Conservation (phyloP, 2,888 invertebrate genomes). For the Cryptosula pallasiana region DNA sequence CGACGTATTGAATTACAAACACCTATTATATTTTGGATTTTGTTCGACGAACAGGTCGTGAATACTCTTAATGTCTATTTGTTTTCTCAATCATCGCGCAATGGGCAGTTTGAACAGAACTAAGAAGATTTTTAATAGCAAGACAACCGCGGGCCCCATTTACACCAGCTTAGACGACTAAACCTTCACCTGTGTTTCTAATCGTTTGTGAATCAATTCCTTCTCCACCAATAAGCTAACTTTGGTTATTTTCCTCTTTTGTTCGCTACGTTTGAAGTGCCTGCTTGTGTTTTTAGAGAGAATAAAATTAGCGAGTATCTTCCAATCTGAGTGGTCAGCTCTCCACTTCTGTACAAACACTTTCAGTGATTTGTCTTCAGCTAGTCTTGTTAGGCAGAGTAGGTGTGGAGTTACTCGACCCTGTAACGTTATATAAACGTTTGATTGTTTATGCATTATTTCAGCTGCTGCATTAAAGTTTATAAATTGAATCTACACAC, state of each 20-base stretch:
- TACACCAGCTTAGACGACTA: no score
- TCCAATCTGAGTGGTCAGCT: constrained; percentile 18
- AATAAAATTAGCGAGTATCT: constrained; percentile 1
- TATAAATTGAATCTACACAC: no score
- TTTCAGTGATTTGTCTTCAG: constrained; percentile 4
- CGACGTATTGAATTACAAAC: no score
- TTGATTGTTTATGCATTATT: not conserved
- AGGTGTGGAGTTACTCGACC: constrained; percentile 11
- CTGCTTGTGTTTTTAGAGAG: constrained; percentile 22
- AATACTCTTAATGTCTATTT: no score
- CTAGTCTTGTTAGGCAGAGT: constrained; percentile 4
- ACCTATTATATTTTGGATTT: no score
- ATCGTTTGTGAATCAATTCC: constrained; percentile 2
- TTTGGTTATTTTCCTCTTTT: constrained; percentile 14
- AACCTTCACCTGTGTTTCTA: not conserved
- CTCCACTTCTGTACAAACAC: constrained; percentile 19
- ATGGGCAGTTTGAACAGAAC: no score
- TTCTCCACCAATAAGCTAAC: constrained; percentile 9
- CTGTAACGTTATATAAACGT: not conserved
- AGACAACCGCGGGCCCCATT: no score
- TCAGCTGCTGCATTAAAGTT: no score
- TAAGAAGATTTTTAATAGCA: no score
- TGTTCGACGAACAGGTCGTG: no score
- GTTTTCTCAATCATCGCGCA: no score
- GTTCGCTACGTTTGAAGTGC: constrained; percentile 5